Evolutionary conservation across 1,140 invertebrate genomes (phyloP), one percentile per base, ranked within the genome.

Genomic region (Temnothorax longispinosus): DNA sequence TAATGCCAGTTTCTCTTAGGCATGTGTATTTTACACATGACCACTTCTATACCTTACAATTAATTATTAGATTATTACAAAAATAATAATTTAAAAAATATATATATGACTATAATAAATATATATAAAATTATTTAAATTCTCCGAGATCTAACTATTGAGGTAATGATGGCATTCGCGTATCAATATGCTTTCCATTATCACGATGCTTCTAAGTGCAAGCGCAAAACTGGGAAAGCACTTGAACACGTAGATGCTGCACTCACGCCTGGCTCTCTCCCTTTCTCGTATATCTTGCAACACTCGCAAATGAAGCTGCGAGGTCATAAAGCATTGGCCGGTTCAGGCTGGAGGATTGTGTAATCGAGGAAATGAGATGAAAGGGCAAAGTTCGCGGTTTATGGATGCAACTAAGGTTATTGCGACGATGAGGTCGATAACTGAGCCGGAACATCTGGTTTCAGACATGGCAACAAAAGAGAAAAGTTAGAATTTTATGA

Each of bases 351-450:
- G 52, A 74, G 82, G 38, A 69, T 86, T 27, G 76, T 78, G 72
- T 44, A 50, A 67, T 41, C 21, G 76, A 38, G 60, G 18, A 41
- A 72, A 64, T 76, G 38, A 74, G 47, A 62, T 47, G 41, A 86
- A 88, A 91, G 90, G 78, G 65, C 38, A 84, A 54, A 75, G 89
- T 91, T 90, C 88, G 64, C 11, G 54, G 47, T 54, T 64, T 56
- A n/a, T 54, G 7, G 32, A 54, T 54, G 67, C 50, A 50, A 81
- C 21, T 38, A 58, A 27, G 10, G 35, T 47, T 21, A 69, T 69
- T 52, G 47, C 11, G 15, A 54, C 10, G 52, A 18, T 32, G 47
- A 58, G 18, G 52, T 78, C 47, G 50, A 72, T 86, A 86, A 74
- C 41, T 91, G 47, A 74, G 38, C 82, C 65, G 77, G 62, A 82